Conservation (phyloP, 2,113 vertebrate genomes). For the Etia nguti region DNA sequence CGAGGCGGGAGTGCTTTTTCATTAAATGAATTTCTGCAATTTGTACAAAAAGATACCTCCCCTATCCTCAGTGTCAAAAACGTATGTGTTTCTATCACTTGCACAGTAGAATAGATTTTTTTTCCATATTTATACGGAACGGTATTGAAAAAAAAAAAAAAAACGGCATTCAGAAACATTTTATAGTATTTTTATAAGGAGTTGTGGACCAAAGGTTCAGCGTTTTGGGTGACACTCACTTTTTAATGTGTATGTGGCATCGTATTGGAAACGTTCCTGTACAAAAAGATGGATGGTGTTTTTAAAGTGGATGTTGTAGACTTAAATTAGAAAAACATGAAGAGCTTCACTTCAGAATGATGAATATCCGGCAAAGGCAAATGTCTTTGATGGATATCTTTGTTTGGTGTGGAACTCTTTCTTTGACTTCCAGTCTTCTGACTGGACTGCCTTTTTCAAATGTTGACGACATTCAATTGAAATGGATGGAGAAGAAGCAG, state of each 20-base stretch:
- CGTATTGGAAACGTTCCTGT: slow-evolving; percentile 34
- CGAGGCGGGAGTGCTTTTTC: slow-evolving; percentile 29
- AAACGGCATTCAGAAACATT: slow-evolving; percentile 69
- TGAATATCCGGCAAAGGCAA: neutral
- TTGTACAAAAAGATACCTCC: slow-evolving; percentile 67
- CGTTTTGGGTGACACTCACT: slow-evolving; percentile 54
- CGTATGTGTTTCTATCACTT: slow-evolving; percentile 66
- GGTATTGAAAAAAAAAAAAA: slow-evolving; percentile 37
- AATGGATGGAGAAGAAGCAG: slow-evolving; percentile 12
- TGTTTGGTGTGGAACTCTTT: slow-evolving; percentile 38
- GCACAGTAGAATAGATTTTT: slow-evolving; percentile 72
- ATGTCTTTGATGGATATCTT: neutral
- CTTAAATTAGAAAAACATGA: slow-evolving; percentile 24
- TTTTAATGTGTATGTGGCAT: slow-evolving; percentile 49
- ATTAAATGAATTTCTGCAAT: slow-evolving; percentile 54
- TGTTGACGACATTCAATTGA: slow-evolving; percentile 39
- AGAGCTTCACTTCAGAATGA: slow-evolving; percentile 19
- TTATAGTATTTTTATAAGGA: slow-evolving; percentile 79
- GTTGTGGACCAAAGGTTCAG: slow-evolving; percentile 70
- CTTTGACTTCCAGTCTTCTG: slow-evolving; percentile 41
- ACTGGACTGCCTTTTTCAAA: slow-evolving; percentile 58
- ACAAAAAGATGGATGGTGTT: slow-evolving; percentile 17
- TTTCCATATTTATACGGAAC: slow-evolving; percentile 74
- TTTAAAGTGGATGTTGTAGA: slow-evolving; percentile 35
- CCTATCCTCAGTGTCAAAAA: slow-evolving; percentile 50